Percentiles rank a stretch among this genome's conserved stretches.
Evolutionary conservation across 2,797 vertebrate species (phyloP).

Genomic region (Phylloscopus collybita): DNA sequence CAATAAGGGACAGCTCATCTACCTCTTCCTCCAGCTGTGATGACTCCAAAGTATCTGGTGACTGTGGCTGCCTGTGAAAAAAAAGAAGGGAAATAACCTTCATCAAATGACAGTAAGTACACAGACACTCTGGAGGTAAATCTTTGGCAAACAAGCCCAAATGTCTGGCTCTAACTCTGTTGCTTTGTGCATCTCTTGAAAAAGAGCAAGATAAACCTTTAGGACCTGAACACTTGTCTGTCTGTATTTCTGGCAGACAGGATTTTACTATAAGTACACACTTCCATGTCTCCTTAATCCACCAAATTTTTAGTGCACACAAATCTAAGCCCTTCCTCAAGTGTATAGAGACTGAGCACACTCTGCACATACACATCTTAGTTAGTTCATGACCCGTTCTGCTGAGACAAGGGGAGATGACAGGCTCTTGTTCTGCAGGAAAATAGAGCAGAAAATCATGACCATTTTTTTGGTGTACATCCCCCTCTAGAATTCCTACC

Average conservation of each 20-base stretch:
- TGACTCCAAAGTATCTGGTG: slow-evolving; percentile 76
- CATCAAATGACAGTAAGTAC: not conserved
- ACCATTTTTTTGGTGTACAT: not conserved
- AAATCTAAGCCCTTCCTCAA: slow-evolving; percentile 44
- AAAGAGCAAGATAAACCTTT: slow-evolving; percentile 5
- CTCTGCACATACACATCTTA: not conserved
- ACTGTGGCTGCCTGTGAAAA: slow-evolving; percentile 74
- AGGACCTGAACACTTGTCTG: not conserved
- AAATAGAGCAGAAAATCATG: not conserved
- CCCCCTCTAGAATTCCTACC: not conserved
- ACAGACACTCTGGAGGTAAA: not conserved
- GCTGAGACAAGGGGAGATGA: not conserved
- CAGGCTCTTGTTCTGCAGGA: not conserved
- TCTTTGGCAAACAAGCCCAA: slow-evolving; percentile 19
- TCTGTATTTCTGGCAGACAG: not conserved
- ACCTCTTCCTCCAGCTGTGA: slow-evolving; percentile 84
- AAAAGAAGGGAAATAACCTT: not conserved
- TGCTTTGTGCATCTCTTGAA: slow-evolving; percentile 6
- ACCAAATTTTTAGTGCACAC: slow-evolving; percentile 31
- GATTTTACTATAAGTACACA: not conserved
- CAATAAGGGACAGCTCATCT: slow-evolving; percentile 94
- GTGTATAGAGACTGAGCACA: not conserved
- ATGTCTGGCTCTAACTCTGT: not conserved
- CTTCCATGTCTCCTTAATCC: slow-evolving; percentile 35
- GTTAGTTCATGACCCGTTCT: not conserved